Evolutionary conservation across 2,888 invertebrate genomes (phyloP).

Genomic region (Acronicta leporina): DNA sequence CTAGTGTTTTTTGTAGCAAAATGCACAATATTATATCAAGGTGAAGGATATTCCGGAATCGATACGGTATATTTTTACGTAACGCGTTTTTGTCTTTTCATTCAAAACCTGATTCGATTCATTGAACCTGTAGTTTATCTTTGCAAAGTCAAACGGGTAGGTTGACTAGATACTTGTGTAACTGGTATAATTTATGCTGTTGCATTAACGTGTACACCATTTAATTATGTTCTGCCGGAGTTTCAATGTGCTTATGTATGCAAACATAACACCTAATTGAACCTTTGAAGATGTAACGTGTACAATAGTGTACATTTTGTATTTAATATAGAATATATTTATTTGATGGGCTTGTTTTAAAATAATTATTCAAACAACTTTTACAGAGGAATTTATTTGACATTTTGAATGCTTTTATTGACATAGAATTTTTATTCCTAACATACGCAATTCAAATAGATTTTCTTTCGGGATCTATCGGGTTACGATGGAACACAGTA

Average conservation of each 20-base stretch:
- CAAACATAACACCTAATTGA: conserved; percentile 18
- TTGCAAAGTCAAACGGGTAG: conserved; percentile 28
- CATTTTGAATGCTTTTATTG: too few species aligned
- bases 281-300: conserved; percentile 3
- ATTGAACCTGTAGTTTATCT: conserved; percentile 7
- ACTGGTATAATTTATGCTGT: conserved; percentile 44
- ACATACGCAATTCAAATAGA: too few species aligned
- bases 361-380: too few species aligned
- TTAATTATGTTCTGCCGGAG: conserved; percentile 26
- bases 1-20: conserved; percentile 9
- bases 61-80: conserved; percentile 3
- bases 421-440: too few species aligned
- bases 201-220: conserved; percentile 23
- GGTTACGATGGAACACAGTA: too few species aligned
- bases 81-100: conserved; percentile 6
- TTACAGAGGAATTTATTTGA: too few species aligned
- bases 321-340: too few species aligned
- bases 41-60: conserved; percentile 20
- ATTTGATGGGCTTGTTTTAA: too few species aligned
- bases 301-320: not conserved
- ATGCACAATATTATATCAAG: conserved; percentile 13
- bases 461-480: too few species aligned
- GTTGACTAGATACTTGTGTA: conserved; percentile 1
- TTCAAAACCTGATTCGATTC: conserved; percentile 7
- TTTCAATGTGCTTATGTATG: conserved; percentile 19